phyloP scores from a whole-genome alignment of 2,113 vertebrate species.

The Carlito syrichta region DNA sequence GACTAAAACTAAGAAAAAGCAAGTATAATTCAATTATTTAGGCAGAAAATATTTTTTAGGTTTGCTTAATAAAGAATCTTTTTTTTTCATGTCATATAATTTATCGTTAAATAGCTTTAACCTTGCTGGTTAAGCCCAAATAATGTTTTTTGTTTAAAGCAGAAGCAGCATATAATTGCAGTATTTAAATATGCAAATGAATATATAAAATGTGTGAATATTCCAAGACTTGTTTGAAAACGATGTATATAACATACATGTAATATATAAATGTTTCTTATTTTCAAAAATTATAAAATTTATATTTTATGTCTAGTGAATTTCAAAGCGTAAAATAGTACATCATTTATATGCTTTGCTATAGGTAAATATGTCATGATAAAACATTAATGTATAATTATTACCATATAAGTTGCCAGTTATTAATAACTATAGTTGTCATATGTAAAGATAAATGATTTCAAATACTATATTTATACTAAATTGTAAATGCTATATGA shows the following conservation, averaged over 20 bases:
- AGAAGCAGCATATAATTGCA: background rate
- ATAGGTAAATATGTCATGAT: background rate
- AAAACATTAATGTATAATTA: background rate
- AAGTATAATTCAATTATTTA: background rate
- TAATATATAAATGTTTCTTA: background rate
- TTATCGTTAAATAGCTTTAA: background rate
- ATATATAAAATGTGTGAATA: background rate
- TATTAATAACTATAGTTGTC: background rate
- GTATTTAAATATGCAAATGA: background rate
- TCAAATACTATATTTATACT: background rate
- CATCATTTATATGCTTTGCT: background rate
- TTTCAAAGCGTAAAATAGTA: background rate
- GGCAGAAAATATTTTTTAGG: background rate
- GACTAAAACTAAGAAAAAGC: background rate
- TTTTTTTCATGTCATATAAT: background rate
- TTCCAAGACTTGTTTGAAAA: background rate
- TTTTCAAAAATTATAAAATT: background rate
- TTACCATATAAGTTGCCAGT: background rate
- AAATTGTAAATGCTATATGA: background rate
- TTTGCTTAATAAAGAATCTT: background rate
- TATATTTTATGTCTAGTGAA: background rate
- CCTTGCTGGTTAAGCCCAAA: background rate
- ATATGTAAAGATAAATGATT: background rate
- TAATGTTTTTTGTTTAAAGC: background rate
- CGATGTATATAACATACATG: background rate